phyloP scores from a whole-genome alignment of 2,888 invertebrate genomes.

The Monochamus alternatus region DNA sequence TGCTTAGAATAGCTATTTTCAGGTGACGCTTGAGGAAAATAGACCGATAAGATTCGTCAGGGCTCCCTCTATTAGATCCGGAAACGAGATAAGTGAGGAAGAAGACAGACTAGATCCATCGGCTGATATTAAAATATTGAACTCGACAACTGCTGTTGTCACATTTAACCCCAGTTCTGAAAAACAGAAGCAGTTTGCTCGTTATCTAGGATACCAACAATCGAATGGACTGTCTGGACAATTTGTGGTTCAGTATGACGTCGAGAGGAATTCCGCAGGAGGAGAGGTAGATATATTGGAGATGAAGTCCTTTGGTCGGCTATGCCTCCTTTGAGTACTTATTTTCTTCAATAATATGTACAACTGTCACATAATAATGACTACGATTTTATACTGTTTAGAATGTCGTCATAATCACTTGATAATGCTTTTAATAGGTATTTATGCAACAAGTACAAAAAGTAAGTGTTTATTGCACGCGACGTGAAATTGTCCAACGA shows the following conservation, averaged over 20 bases:
- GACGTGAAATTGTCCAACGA: too few relatives aligned
- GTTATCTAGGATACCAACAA: constrained; percentile 67
- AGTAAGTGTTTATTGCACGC: too few relatives aligned
- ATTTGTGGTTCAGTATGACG: constrained; percentile 81
- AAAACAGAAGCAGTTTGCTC: constrained; percentile 73
- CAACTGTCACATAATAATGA: too few relatives aligned
- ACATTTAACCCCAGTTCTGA: constrained; percentile 75
- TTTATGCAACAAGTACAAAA: too few relatives aligned
- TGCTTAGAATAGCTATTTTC: constrained; percentile 2
- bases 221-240: constrained; percentile 75
- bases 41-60: constrained; percentile 75
- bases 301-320: too few relatives aligned
- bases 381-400: too few relatives aligned
- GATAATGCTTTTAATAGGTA: too few relatives aligned
- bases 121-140: constrained; percentile 60
- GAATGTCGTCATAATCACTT: too few relatives aligned
- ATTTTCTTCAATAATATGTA: too few relatives aligned
- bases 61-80: constrained; percentile 78
- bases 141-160: constrained; percentile 66
- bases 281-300: constrained; percentile 72
- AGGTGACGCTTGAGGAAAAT: constrained; percentile 77
- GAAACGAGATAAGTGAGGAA: constrained; percentile 76
- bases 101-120: constrained; percentile 70
- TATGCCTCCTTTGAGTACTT: too few relatives aligned
- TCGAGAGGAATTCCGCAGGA: constrained; percentile 74